Percentiles rank a stretch among this genome's conserved stretches.
phyloP scores from a whole-genome alignment of 35 echinoderm and acorn worm genomes.

The Lytechinus pictus region DNA sequence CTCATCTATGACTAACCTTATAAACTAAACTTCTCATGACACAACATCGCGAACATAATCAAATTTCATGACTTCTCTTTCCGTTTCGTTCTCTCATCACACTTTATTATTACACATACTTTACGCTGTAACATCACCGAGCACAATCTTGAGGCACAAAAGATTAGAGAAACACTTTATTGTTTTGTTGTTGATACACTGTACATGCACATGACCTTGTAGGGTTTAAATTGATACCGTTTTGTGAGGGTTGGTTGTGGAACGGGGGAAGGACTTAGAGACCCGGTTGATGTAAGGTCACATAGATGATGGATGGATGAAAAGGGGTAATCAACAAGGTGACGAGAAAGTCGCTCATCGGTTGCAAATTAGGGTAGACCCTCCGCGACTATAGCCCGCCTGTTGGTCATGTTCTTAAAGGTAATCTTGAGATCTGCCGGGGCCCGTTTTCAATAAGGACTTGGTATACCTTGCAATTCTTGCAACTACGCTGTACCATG shows the following conservation, averaged over 20 bases:
- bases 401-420: neutral
- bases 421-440: neutral
- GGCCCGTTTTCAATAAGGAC: too few relatives aligned
- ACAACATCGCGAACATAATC: neutral
- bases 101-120: neutral
- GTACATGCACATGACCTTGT: neutral
- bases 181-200: neutral
- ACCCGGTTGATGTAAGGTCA: neutral
- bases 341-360: conserved; percentile 7
- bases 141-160: neutral
- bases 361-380: conserved; percentile 1
- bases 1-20: neutral
- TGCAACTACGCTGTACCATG: too few relatives aligned
- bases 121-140: neutral
- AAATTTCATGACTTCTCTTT: neutral
- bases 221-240: neutral
- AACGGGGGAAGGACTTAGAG: neutral
- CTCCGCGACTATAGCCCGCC: neutral
- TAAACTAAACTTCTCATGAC: neutral
- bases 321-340: neutral
- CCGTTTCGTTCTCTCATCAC: neutral
- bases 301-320: neutral
- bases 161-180: neutral
- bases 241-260: neutral
- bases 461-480: too few relatives aligned